A percentile compares a stretch with the other conserved stretches of the same genome.
Conservation (phyloP, 2,888 invertebrate species). For the Dioctria linearis region DNA sequence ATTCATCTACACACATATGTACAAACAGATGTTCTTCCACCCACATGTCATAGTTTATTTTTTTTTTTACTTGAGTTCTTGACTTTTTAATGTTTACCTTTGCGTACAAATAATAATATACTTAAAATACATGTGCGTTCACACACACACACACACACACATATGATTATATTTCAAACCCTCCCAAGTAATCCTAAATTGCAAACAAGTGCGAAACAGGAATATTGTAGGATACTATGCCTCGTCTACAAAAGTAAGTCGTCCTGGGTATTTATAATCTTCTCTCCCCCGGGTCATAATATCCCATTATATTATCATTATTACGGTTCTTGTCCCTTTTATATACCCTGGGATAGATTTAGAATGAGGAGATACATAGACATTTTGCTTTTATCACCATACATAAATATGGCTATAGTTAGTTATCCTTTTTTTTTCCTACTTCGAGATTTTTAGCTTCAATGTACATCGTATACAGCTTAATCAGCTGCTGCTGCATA, state of each 20-base stretch:
- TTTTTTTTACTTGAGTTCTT: too few relatives aligned
- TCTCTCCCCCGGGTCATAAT: not conserved
- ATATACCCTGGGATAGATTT: constrained; percentile 2
- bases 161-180: too few relatives aligned
- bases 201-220: not conserved
- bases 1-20: too few relatives aligned
- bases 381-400: constrained; percentile 1
- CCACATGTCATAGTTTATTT: too few relatives aligned
- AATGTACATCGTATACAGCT: not conserved
- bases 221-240: not conserved
- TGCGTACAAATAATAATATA: too few relatives aligned
- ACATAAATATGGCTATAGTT: not conserved
- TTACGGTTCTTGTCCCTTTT: constrained; percentile 5
- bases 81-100: too few relatives aligned
- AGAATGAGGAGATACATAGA: not conserved
- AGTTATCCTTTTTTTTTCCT: not conserved
- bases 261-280: constrained; percentile 7
- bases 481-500: constrained; percentile 4
- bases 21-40: too few relatives aligned
- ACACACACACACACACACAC: too few relatives aligned
- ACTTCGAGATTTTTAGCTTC: not conserved
- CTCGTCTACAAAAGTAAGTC: not conserved
- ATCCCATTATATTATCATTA: constrained; percentile 18
- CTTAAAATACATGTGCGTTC: too few relatives aligned
- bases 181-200: too few relatives aligned